A percentile compares a stretch with the other conserved stretches of the same genome.
Evolutionary conservation across 2,888 invertebrate genomes (phyloP).

Genomic region (Cantharis nigra): DNA sequence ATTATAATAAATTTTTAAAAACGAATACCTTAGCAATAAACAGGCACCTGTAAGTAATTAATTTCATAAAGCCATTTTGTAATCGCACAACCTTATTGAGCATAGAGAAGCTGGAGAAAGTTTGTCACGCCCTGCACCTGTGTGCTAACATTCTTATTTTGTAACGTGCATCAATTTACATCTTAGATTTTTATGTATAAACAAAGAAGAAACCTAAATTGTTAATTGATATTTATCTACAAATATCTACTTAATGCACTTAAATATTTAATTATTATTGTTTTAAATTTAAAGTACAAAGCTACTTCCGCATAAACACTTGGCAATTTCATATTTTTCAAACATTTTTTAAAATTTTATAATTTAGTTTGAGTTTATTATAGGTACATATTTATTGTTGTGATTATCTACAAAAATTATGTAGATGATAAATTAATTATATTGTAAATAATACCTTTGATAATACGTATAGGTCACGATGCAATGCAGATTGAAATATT

Average conservation of each 20-base stretch:
- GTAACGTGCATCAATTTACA: not conserved
- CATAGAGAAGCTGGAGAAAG: slow-evolving; percentile 13
- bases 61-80: not conserved
- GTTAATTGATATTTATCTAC: not conserved
- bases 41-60: not conserved
- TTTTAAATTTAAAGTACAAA: not conserved
- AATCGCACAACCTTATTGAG: slow-evolving; percentile 4
- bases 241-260: not conserved
- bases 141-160: not conserved
- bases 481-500: too few relatives aligned
- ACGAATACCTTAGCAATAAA: not conserved
- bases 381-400: too few relatives aligned
- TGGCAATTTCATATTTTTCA: too few relatives aligned
- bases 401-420: too few relatives aligned
- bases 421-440: too few relatives aligned
- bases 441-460: too few relatives aligned
- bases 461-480: too few relatives aligned
- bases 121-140: slow-evolving; percentile 20
- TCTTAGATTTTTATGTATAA: not conserved
- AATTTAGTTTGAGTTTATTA: too few relatives aligned
- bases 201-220: not conserved
- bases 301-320: not conserved
- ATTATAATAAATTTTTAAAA: too few relatives aligned
- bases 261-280: not conserved
- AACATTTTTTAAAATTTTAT: too few relatives aligned